Evolutionary conservation across 2,888 invertebrate species (phyloP).

Genomic region (Neria commutata): DNA sequence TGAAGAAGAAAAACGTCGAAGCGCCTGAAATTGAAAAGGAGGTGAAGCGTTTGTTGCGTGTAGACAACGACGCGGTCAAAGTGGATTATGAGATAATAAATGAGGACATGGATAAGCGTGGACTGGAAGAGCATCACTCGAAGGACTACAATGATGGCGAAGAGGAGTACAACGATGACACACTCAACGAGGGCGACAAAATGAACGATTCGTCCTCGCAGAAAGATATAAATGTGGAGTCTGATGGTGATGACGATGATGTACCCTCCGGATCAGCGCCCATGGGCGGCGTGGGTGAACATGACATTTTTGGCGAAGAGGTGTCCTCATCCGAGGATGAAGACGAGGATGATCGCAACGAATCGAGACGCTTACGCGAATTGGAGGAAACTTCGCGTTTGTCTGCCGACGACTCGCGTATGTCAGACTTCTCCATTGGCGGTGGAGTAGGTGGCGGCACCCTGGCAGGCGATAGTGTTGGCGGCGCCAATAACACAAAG

Average conservation of each 20-base stretch:
- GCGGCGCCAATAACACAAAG: constrained; percentile 40
- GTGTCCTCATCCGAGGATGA: constrained; percentile 86
- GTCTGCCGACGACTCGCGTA: constrained; percentile 74
- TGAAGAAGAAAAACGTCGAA: constrained; percentile 96
- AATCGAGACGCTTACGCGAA: constrained; percentile 65
- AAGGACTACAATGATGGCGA: constrained; percentile 52
- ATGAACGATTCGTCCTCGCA: constrained; percentile 45
- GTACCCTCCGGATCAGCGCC: constrained; percentile 42
- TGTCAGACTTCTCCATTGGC: constrained; percentile 73
- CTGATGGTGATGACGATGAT: constrained; percentile 53
- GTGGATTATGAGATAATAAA: constrained; percentile 89
- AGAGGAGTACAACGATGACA: constrained; percentile 53
- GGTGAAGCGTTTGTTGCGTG: constrained; percentile 87
- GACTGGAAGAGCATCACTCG: constrained; percentile 39
- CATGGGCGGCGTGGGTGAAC: constrained; percentile 67
- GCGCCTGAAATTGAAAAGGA: constrained; percentile 98
- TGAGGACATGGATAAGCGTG: constrained; percentile 77
- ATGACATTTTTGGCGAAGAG: constrained; percentile 91
- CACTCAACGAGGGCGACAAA: constrained; percentile 42
- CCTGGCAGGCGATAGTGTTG: too few relatives aligned
- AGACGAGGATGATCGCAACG: constrained; percentile 70
- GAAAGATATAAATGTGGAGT: constrained; percentile 57
- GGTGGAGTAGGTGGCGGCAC: constrained; percentile 62
- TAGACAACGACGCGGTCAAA: constrained; percentile 90
- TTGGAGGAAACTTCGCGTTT: constrained; percentile 79